Conservation (phyloP, 2,797 vertebrate genomes). For the Xyrichtys novacula region DNA sequence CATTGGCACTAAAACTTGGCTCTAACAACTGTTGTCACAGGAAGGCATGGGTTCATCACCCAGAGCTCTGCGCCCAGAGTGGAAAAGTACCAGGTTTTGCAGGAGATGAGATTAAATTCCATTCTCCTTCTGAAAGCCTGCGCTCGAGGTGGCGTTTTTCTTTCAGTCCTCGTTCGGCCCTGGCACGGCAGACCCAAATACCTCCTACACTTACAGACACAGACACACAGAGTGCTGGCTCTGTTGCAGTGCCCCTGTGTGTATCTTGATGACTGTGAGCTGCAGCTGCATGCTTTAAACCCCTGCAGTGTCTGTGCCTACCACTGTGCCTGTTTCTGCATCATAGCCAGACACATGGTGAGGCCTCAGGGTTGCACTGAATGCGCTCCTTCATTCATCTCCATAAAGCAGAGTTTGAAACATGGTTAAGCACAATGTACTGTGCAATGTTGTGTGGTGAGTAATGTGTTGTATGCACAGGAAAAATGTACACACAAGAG, state of each 20-base stretch:
- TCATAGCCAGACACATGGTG: conserved; percentile 42
- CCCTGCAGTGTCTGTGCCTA: conserved; percentile 45
- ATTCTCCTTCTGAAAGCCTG: conserved; percentile 60
- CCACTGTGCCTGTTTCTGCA: conserved; percentile 54
- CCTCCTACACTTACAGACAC: conserved; percentile 40
- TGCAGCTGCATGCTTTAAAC: conserved; percentile 68
- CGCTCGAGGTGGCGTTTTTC: conserved; percentile 62
- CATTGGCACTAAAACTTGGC: conserved; percentile 50
- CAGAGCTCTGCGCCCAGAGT: conserved; percentile 59
- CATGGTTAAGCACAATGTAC: conserved; percentile 56
- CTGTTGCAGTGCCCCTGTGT: conserved; percentile 32
- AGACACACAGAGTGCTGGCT: conserved; percentile 36
- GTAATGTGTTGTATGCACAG: conserved; percentile 33
- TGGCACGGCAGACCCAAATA: conserved; percentile 50
- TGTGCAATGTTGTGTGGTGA: conserved; percentile 52
- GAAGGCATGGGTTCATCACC: conserved; percentile 52
- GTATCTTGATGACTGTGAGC: conserved; percentile 48
- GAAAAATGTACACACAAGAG: conserved; percentile 48
- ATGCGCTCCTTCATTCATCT: conserved; percentile 55
- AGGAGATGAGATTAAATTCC: conserved; percentile 84
- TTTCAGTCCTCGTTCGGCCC: conserved; percentile 54
- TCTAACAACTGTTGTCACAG: conserved; percentile 55
- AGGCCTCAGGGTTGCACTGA: conserved; percentile 45
- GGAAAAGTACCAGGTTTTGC: conserved; percentile 81
- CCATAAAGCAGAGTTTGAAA: conserved; percentile 53